Evolutionary conservation across 2,888 invertebrate species (phyloP).

Genomic region (Pyrgus malvae): DNA sequence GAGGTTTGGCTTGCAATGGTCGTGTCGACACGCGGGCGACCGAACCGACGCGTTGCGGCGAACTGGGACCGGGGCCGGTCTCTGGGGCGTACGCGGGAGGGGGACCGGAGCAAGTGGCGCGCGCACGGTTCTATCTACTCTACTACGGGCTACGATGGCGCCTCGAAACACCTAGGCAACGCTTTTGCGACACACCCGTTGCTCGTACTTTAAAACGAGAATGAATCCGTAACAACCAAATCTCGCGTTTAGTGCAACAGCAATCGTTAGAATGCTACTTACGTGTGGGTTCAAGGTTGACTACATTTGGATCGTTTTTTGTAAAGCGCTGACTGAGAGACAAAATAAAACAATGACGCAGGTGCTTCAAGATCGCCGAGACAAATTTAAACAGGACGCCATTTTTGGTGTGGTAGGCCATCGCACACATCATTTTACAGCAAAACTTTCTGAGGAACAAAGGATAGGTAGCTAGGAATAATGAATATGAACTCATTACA

Average conservation of each 20-base stretch:
- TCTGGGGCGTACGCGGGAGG: slow-evolving; percentile 57
- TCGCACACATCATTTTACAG: too few relatives aligned
- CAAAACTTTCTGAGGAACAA: too few relatives aligned
- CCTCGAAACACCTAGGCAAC: slow-evolving; percentile 67
- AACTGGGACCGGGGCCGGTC: slow-evolving; percentile 72
- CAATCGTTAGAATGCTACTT: slow-evolving; percentile 36
- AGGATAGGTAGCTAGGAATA: too few relatives aligned
- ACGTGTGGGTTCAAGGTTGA: slow-evolving; percentile 69
- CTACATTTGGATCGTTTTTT: slow-evolving; percentile 51
- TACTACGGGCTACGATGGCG: slow-evolving; percentile 76
- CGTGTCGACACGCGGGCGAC: slow-evolving; percentile 64
- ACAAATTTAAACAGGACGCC: slow-evolving; percentile 42
- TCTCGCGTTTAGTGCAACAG: slow-evolving; percentile 46
- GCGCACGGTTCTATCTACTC: slow-evolving; percentile 74
- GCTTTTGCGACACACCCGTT: slow-evolving; percentile 75
- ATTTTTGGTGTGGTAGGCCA: slow-evolving; percentile 34
- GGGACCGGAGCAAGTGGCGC: slow-evolving; percentile 70
- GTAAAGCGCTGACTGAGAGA: slow-evolving; percentile 35
- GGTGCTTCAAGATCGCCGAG: slow-evolving; percentile 27
- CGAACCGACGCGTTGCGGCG: slow-evolving; percentile 78
- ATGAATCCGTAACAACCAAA: slow-evolving; percentile 60
- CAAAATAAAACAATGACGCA: slow-evolving; percentile 39
- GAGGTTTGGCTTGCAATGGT: slow-evolving; percentile 42
- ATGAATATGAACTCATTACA: too few relatives aligned
- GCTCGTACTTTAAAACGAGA: slow-evolving; percentile 55